Percentiles rank a stretch among this genome's conserved stretches.
Evolutionary conservation across 2,113 vertebrate genomes (phyloP).

Genomic region (Crypturellus undulatus): DNA sequence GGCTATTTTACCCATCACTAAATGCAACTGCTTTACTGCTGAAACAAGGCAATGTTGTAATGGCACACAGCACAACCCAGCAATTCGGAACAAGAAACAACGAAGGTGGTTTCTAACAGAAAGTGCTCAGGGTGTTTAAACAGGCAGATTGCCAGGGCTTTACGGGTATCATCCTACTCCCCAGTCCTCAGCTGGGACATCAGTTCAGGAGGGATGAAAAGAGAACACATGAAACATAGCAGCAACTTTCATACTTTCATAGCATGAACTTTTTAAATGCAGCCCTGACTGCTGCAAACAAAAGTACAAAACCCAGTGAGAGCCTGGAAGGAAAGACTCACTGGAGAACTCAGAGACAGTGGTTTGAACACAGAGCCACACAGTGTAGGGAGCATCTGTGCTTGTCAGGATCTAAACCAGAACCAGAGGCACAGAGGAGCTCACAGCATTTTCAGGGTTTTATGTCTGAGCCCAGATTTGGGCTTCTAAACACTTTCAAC

Average conservation of each 20-base stretch:
- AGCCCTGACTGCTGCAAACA: neutral
- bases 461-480: neutral
- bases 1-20: neutral
- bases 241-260: too few relatives aligned
- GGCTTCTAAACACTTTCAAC: neutral
- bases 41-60: slow-evolving; percentile 35
- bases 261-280: neutral
- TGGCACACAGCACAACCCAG: neutral
- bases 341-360: neutral
- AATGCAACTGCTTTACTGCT: neutral
- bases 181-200: slow-evolving; percentile 24
- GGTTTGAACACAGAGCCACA: neutral
- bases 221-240: neutral
- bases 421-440: neutral
- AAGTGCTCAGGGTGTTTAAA: neutral
- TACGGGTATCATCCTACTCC: slow-evolving; percentile 38
- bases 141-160: slow-evolving; percentile 51
- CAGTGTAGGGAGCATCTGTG: neutral
- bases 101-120: slow-evolving; percentile 41
- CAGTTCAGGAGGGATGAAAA: slow-evolving; percentile 4
- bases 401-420: neutral
- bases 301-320: neutral
- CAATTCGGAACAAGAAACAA: slow-evolving; percentile 8
- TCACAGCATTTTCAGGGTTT: neutral
- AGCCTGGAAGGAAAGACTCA: neutral